A percentile compares a stretch with the other conserved stretches of the same genome.
Evolutionary conservation across 1,140 invertebrate genomes (phyloP).

Genomic region (Magallana angulata): DNA sequence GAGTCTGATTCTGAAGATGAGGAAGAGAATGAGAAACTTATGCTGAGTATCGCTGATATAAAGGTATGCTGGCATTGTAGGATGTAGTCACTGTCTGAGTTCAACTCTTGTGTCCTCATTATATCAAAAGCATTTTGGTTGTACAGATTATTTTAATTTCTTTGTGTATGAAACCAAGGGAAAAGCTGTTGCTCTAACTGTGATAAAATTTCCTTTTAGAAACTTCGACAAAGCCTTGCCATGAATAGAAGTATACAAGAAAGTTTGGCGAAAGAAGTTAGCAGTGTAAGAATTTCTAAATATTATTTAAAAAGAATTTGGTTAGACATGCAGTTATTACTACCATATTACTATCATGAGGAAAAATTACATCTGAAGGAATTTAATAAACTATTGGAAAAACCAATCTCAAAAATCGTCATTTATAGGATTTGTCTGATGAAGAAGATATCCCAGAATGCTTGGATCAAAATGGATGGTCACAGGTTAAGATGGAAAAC

Average conservation of each 20-base stretch:
- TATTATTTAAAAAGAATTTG: too few relatives aligned
- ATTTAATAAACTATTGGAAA: not conserved
- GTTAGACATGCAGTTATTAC: too few relatives aligned
- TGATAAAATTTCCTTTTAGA: constrained; percentile 61
- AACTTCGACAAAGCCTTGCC: constrained; percentile 73
- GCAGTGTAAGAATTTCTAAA: constrained; percentile 63
- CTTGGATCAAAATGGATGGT: not conserved
- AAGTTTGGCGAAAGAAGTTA: constrained; percentile 69
- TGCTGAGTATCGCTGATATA: constrained; percentile 67
- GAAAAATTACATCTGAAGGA: not conserved
- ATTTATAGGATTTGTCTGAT: constrained; percentile 3
- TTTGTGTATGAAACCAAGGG: too few relatives aligned
- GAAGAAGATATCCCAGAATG: constrained; percentile 3
- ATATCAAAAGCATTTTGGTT: too few relatives aligned
- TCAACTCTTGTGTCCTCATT: too few relatives aligned
- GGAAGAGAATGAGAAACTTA: constrained; percentile 66
- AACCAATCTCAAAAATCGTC: too few relatives aligned
- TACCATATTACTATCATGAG: not conserved
- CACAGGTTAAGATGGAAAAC: not conserved
- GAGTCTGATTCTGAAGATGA: constrained; percentile 56
- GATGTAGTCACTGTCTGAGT: too few relatives aligned
- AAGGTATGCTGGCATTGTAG: constrained; percentile 54
- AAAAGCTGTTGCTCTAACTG: too few relatives aligned
- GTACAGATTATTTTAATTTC: too few relatives aligned
- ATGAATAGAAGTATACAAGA: constrained; percentile 69